A percentile compares a stretch with the other conserved stretches of the same genome.
These are phyloP conservation scores for Pangasius djambal DNA, from an alignment of 2,797 vertebrate genomes.

Conservation along the genomic window DNA sequence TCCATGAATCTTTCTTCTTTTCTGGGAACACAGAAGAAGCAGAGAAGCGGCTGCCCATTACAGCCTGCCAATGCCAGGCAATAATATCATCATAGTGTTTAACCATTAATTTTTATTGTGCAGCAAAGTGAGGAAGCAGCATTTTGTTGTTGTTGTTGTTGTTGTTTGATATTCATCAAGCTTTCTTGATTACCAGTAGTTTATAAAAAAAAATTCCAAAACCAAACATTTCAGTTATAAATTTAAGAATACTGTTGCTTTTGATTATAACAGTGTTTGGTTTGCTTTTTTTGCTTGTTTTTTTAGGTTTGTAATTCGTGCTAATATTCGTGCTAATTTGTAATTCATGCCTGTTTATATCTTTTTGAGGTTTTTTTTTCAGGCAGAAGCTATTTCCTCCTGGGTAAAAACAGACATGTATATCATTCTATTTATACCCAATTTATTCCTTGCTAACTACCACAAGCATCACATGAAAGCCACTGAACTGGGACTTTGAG, in stretches of 20 bases:
- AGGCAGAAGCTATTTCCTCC: background rate
- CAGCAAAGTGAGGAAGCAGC: background rate
- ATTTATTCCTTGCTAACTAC: background rate
- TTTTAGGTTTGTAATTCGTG: background rate
- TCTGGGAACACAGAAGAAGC: conserved; percentile 17
- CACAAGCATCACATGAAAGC: background rate
- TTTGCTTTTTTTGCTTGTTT: background rate
- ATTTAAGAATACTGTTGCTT: background rate
- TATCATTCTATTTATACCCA: background rate
- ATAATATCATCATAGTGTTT: background rate
- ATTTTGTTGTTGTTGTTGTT: no score
- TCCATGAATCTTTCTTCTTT: conserved; percentile 30
- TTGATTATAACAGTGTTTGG: background rate
- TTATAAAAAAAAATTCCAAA: background rate
- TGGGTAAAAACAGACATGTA: background rate
- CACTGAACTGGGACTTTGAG: background rate
- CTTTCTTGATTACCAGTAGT: background rate
- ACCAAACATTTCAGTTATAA: background rate
- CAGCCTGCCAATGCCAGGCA: background rate
- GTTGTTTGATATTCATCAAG: background rate
- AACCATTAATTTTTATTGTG: conserved; percentile 22
- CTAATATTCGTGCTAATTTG: background rate
- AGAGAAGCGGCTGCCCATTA: background rate
- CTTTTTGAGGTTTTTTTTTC: background rate
- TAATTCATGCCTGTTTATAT: background rate